Percentiles rank a stretch among this genome's conserved stretches.
Conservation (phyloP, 2,113 vertebrate genomes). For the Bungarus multicinctus region DNA sequence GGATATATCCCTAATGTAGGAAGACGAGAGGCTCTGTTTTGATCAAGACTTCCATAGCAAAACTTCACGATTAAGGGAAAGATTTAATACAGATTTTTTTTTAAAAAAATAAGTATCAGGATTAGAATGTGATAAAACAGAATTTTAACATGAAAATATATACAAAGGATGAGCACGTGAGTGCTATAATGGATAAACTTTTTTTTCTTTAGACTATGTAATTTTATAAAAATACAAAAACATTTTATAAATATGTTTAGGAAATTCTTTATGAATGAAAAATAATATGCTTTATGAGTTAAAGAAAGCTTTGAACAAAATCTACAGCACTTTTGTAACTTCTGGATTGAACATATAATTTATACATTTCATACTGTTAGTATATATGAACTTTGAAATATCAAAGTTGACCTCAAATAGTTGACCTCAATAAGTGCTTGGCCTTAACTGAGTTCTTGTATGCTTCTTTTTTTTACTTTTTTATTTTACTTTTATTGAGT, state of each 20-base stretch:
- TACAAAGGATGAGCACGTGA: not conserved
- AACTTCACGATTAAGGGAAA: not conserved
- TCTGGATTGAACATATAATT: not conserved
- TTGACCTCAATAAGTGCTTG: not conserved
- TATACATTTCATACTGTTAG: not conserved
- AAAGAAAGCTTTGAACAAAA: not conserved
- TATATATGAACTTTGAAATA: not conserved
- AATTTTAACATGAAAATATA: not conserved
- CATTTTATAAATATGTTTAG: not conserved
- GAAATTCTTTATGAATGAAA: not conserved
- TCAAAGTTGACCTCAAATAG: not conserved
- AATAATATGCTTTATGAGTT: not conserved
- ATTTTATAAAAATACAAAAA: not conserved
- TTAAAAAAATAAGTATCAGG: not conserved
- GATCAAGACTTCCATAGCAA: conserved; percentile 27
- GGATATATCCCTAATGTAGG: conserved; percentile 44
- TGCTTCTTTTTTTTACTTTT: not conserved
- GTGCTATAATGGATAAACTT: not conserved
- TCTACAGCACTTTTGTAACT: not conserved
- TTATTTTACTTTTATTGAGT: not conserved
- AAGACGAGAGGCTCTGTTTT: conserved; percentile 38
- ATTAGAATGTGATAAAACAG: not conserved
- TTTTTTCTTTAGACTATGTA: conserved; percentile 1
- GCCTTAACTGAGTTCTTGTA: not conserved
- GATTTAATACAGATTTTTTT: not conserved